A percentile compares a stretch with the other conserved stretches of the same genome.
Evolutionary conservation across 2,113 vertebrate species (phyloP).

Genomic region (Strix uralensis): DNA sequence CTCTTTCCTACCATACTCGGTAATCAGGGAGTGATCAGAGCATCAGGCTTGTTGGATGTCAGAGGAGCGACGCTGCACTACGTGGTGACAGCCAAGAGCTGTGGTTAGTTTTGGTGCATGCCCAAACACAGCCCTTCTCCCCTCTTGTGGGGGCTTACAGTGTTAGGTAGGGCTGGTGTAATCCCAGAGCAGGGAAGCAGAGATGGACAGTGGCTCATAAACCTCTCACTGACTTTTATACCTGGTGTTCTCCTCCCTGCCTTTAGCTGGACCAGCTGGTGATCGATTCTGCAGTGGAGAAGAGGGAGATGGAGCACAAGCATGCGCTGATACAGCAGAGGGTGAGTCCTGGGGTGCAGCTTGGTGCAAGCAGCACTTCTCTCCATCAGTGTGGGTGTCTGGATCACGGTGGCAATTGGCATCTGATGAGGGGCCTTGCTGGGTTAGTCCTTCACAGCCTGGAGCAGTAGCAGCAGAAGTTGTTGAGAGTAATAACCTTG

Average conservation of each 20-base stretch:
- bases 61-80: not conserved
- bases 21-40: not conserved
- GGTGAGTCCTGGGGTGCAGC: slow-evolving; percentile 71
- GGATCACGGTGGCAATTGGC: not conserved
- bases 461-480: not conserved
- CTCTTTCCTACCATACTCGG: not conserved
- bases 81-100: not conserved
- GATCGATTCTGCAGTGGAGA: slow-evolving; percentile 95
- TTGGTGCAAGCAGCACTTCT: not conserved
- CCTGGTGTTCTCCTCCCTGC: not conserved
- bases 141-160: accelerated
- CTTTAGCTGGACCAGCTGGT: slow-evolving; percentile 94
- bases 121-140: not conserved
- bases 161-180: not conserved
- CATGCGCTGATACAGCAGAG: slow-evolving; percentile 94
- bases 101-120: not conserved
- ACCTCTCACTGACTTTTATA: not conserved
- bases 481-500: not conserved
- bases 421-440: not conserved
- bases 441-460: not conserved
- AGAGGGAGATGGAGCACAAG: slow-evolving; percentile 97
- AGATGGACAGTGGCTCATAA: not conserved
- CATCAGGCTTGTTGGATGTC: not conserved
- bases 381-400: not conserved
- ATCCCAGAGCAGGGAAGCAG: not conserved